Evolutionary conservation across 2,797 vertebrate species (phyloP).

Genomic region (Mallotus villosus): DNA sequence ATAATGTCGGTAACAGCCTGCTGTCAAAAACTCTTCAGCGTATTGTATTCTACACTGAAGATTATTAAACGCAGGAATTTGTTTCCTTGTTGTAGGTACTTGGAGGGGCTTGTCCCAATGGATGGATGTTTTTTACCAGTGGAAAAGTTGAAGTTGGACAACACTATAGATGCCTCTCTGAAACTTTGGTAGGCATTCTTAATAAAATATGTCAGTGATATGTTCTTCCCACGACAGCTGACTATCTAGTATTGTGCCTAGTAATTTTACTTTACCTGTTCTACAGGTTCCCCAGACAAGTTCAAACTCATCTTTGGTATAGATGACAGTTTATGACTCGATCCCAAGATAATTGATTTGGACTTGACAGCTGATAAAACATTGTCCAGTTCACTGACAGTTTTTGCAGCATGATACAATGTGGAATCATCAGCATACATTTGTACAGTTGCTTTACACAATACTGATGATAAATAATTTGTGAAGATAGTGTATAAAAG

Average conservation of each 20-base stretch:
- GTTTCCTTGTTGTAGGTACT: slow-evolving; percentile 30
- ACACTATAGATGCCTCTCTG: slow-evolving; percentile 52
- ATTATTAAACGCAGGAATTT: not conserved
- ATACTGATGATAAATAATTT: slow-evolving; percentile 3
- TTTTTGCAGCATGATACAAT: not conserved
- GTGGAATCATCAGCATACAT: not conserved
- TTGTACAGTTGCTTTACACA: not conserved
- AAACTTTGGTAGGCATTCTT: slow-evolving; percentile 54
- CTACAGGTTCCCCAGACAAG: slow-evolving; percentile 2
- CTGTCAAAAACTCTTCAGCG: not conserved
- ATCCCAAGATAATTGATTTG: no score
- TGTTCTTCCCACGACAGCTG: not conserved
- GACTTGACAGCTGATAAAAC: slow-evolving; percentile 6
- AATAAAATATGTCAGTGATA: not conserved
- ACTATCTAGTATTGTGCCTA: not conserved
- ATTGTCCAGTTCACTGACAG: not conserved
- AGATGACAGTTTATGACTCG: not conserved
- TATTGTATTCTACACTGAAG: not conserved
- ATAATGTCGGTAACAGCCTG: no score
- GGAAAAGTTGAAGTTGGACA: slow-evolving; percentile 36
- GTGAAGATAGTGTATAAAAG: slow-evolving; percentile 8
- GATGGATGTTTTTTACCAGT: slow-evolving; percentile 45
- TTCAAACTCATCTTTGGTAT: not conserved
- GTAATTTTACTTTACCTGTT: slow-evolving; percentile 3
- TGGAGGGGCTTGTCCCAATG: slow-evolving; percentile 55